Percentiles rank a stretch among this genome's conserved stretches.
phyloP scores from a whole-genome alignment of 2,888 invertebrate species.

The Polia nebulosa region DNA sequence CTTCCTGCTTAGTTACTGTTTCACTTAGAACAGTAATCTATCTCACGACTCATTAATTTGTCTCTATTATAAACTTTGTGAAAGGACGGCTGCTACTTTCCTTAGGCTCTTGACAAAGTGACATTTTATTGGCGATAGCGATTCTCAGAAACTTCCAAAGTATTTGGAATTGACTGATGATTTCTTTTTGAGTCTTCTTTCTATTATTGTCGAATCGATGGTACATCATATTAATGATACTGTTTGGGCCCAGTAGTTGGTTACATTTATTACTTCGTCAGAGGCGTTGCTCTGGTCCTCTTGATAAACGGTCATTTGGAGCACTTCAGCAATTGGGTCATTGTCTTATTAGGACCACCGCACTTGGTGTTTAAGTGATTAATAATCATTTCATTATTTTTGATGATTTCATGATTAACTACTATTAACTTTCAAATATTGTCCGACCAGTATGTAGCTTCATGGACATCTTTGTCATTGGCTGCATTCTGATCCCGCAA shows the following conservation, averaged over 20 bases:
- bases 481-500: not conserved
- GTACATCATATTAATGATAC: too few relatives aligned
- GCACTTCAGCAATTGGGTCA: too few relatives aligned
- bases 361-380: too few relatives aligned
- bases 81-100: constrained; percentile 2
- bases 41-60: constrained; percentile 52
- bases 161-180: not conserved
- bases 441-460: not conserved
- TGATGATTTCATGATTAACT: too few relatives aligned
- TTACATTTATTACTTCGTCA: too few relatives aligned
- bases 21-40: constrained; percentile 22
- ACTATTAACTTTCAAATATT: not conserved
- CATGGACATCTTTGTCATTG: not conserved
- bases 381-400: too few relatives aligned
- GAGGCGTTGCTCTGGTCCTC: too few relatives aligned
- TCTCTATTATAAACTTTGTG: constrained; percentile 43
- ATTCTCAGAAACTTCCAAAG: not conserved
- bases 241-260: too few relatives aligned
- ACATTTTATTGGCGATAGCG: not conserved
- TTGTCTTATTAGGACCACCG: too few relatives aligned
- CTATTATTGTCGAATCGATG: too few relatives aligned
- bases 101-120: constrained; percentile 2
- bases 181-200: too few relatives aligned
- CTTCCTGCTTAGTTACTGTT: constrained; percentile 31
- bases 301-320: too few relatives aligned